A percentile compares a stretch with the other conserved stretches of the same genome.
Evolutionary conservation across 2,797 vertebrate species (phyloP).

Genomic region (Squalus acanthias): DNA sequence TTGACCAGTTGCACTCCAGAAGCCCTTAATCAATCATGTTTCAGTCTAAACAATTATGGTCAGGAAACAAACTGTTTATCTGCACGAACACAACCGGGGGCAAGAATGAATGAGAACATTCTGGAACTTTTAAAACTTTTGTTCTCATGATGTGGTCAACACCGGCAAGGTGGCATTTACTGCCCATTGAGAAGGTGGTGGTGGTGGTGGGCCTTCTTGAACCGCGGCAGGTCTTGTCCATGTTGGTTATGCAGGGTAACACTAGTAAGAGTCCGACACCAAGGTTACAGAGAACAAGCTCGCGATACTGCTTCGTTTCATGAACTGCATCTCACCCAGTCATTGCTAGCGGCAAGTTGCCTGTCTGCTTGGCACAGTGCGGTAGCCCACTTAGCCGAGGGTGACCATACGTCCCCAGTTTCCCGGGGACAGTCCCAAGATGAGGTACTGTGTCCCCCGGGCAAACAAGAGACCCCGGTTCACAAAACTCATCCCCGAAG

Average conservation of each 20-base stretch:
- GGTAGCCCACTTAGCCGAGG: no score
- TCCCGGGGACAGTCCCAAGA: no score
- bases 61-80: not conserved
- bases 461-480: no score
- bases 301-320: not conserved
- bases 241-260: not conserved
- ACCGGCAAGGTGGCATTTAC: no score
- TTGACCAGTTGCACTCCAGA: not conserved
- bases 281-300: not conserved
- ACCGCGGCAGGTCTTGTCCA: not conserved
- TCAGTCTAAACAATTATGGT: not conserved
- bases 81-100: not conserved
- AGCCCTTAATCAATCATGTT: not conserved
- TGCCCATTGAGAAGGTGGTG: not conserved
- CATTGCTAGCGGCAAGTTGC: not conserved
- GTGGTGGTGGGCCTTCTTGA: no score
- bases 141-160: not conserved
- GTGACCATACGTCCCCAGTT: no score
- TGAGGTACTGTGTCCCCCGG: no score
- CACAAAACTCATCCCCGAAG: no score
- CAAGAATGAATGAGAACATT: not conserved
- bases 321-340: not conserved
- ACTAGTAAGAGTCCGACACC: not conserved
- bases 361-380: not conserved
- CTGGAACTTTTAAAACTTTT: not conserved